Evolutionary conservation across 2,797 vertebrate species (phyloP).

Genomic region (Microhierax caerulescens): DNA sequence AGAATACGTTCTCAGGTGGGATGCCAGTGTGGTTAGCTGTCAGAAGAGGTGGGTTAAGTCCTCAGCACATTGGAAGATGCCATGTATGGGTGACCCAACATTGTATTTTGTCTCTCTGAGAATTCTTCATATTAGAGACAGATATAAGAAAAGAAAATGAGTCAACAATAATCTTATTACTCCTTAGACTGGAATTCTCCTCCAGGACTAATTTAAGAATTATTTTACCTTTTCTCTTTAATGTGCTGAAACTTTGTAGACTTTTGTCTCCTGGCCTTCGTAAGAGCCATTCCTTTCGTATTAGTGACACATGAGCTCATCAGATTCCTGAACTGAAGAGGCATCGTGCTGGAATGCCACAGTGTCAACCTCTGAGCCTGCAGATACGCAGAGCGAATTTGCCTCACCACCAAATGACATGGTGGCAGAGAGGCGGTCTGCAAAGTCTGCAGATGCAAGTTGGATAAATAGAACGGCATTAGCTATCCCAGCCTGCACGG

Average conservation of each 20-base stretch:
- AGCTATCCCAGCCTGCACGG: neutral
- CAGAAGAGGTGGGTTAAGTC: neutral
- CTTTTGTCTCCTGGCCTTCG: neutral
- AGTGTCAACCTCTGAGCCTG: neutral
- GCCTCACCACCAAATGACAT: neutral
- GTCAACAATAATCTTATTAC: neutral
- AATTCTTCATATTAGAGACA: neutral
- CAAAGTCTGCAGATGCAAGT: neutral
- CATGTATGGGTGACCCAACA: neutral
- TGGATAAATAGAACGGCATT: neutral
- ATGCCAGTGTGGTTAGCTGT: neutral
- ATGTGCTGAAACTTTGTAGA: neutral
- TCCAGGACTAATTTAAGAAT: neutral
- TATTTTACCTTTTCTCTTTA: neutral
- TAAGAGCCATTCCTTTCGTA: neutral
- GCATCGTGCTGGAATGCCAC: neutral
- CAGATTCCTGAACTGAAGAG: constrained; percentile 8
- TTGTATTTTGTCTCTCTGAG: neutral
- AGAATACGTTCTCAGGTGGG: neutral
- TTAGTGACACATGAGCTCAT: neutral
- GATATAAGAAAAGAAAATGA: neutral
- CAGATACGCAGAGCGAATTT: neutral
- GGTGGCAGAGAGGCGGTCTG: neutral
- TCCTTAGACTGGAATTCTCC: neutral
- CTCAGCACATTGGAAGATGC: neutral